Base-by-base conservation (phyloP, 2,888 invertebrate species). In the Epirrita christyi region DNA sequence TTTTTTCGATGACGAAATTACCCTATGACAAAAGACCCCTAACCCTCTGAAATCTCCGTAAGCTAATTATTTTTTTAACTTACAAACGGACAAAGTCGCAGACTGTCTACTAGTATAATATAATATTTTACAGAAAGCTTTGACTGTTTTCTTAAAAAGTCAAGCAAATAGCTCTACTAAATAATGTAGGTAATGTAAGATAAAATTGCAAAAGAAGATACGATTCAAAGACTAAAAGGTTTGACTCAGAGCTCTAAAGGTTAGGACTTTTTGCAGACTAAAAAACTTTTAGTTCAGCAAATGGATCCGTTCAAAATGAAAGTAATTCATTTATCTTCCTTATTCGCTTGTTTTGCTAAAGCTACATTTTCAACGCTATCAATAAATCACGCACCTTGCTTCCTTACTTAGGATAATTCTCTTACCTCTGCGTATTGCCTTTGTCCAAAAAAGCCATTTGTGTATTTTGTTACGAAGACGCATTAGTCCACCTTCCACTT, bases 291-390 rank as follows among this genome's bases (percentile, higher is more conserved):
- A 68, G 68, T 70, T 72, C 68, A 61, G 71, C 70, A 78, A 81
- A 82, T 80, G 77, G 78, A 68, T 76, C 67, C 72, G 70, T 64
- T 71, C 75, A 75, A 80, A 79, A 79, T 78, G 80, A 77, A 81
- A 82, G 83, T 85, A 85, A 85, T 84, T 86, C 87, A 88, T 88
- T 87, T 85, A 86, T 88, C 86, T 88, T 87, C 83, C 81, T 85
- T 87, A 82, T 74, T 79, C 81, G 78, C 79, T 79, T 87, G 83
- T 85, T 86, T 87, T 85, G 82, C 80, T 80, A 62, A 63, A 68
- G 73, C 75, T 79, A 79, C 78, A 76, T 82, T 85, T 82, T 79
- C 81, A 72, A 74, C 76, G 76, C 75, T 81, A 83, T 84, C 86
- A 75, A 88, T 89, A 88, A 88, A 88, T 89, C 88, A 88, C 84